Evolutionary conservation across 2,113 vertebrate species (phyloP).

Genomic region (Protobothrops flavoviridis): DNA sequence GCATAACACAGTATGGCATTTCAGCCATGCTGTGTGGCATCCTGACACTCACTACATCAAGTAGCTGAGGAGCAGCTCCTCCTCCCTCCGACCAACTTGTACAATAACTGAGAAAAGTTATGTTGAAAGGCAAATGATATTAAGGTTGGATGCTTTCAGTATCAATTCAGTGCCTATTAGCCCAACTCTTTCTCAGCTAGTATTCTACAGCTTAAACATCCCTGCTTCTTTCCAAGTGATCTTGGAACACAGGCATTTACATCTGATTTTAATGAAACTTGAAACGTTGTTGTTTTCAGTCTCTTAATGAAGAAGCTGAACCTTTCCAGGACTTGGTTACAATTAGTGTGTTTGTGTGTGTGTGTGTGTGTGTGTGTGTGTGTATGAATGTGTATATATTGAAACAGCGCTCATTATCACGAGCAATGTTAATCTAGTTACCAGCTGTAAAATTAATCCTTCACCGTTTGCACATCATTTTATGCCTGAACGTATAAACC

Average conservation of each 20-base stretch:
- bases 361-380: conserved; percentile 48
- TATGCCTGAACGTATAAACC: conserved; percentile 39
- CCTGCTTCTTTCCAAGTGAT: conserved; percentile 74
- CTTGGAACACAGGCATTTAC: conserved; percentile 71
- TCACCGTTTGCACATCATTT: conserved; percentile 26
- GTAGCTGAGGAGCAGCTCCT: neutral
- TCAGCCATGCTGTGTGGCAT: neutral
- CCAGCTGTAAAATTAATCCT: conserved; percentile 56
- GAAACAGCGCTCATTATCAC: conserved; percentile 64
- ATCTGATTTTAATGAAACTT: conserved; percentile 81
- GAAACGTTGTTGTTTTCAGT: conserved; percentile 72
- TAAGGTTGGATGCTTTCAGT: conserved; percentile 2
- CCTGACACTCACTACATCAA: neutral
- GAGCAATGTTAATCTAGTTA: conserved; percentile 61
- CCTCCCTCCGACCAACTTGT: neutral
- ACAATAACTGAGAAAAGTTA: neutral
- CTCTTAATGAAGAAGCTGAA: conserved; percentile 72
- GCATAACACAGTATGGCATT: neutral
- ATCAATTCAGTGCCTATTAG: conserved; percentile 45
- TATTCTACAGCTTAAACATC: conserved; percentile 67
- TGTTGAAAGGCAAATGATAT: neutral
- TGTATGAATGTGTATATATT: neutral
- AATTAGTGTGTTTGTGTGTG: conserved; percentile 16
- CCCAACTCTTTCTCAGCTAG: conserved; percentile 58
- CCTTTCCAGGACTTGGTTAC: conserved; percentile 68